phyloP scores from a whole-genome alignment of 2,888 invertebrate genomes.

The Ariolimax columbianus region DNA sequence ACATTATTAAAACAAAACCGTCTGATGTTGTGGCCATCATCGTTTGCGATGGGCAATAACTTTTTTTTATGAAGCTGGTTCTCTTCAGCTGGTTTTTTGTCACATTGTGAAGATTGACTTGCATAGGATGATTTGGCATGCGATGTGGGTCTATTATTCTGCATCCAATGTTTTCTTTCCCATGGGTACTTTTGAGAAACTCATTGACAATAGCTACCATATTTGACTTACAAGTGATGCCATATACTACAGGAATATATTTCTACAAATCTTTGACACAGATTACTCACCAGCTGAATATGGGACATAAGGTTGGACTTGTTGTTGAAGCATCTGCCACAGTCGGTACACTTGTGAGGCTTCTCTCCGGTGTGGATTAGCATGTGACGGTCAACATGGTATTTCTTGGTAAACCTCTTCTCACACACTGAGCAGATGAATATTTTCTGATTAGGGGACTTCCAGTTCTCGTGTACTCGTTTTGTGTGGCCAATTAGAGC shows the following conservation, averaged over 20 bases:
- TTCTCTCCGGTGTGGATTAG: conserved; percentile 75
- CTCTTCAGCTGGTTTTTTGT: too few species aligned
- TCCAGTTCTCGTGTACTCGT: conserved; percentile 75
- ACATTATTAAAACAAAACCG: too few species aligned
- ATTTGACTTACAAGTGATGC: too few species aligned
- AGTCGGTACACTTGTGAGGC: conserved; percentile 75
- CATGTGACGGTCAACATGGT: conserved; percentile 75
- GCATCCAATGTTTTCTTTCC: too few species aligned
- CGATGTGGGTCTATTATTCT: too few species aligned
- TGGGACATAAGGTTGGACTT: conserved; percentile 76
- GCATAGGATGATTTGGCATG: too few species aligned
- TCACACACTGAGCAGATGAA: conserved; percentile 76
- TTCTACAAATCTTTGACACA: not conserved
- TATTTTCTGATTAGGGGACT: conserved; percentile 76
- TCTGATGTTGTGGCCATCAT: too few species aligned
- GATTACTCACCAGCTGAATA: conserved; percentile 65
- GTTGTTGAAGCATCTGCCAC: conserved; percentile 75
- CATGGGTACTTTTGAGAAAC: too few species aligned
- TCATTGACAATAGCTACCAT: too few species aligned
- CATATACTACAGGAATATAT: not conserved
- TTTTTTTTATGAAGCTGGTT: too few species aligned
- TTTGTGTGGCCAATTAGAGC: conserved; percentile 76
- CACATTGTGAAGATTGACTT: too few species aligned
- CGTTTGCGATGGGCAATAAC: too few species aligned
- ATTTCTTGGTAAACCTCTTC: conserved; percentile 76